Conservation (phyloP, 2,113 vertebrate genomes). For the Eulacestoma nigropectus region DNA sequence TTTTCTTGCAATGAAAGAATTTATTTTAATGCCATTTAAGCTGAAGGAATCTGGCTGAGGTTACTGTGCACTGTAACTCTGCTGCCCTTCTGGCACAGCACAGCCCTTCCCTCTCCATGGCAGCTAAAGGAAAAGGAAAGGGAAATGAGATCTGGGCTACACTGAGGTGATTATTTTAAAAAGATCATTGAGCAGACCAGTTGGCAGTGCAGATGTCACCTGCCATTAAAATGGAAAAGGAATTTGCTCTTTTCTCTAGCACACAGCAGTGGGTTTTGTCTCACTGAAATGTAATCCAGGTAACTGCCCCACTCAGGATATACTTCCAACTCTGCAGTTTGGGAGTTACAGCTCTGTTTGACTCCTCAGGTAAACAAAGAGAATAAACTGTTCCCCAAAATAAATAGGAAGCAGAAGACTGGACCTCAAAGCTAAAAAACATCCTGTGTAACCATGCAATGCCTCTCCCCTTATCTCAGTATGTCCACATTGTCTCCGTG, state of each 20-base stretch:
- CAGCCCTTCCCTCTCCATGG: background rate
- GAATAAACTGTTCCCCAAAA: background rate
- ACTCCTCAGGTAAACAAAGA: background rate
- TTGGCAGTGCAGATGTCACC: background rate
- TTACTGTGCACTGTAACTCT: background rate
- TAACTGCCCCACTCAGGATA: background rate
- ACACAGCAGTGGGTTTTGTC: background rate
- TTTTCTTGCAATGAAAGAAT: background rate
- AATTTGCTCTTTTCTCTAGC: background rate
- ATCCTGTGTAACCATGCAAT: background rate
- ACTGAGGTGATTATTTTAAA: background rate
- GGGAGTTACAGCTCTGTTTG: background rate
- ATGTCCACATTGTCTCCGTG: background rate
- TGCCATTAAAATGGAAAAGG: background rate
- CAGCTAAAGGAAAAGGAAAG: background rate
- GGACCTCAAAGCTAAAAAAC: background rate
- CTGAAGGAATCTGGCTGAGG: background rate
- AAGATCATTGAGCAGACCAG: background rate
- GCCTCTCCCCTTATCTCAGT: background rate
- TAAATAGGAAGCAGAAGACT: background rate
- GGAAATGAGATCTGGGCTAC: background rate
- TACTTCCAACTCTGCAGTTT: background rate
- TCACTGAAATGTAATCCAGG: background rate
- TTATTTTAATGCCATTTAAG: slow-evolving; percentile 3
- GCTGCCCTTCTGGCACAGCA: background rate